Evolutionary conservation across 2,113 vertebrate species (phyloP), one percentile per base, ranked within the genome.

Genomic region (Limanda limanda): DNA sequence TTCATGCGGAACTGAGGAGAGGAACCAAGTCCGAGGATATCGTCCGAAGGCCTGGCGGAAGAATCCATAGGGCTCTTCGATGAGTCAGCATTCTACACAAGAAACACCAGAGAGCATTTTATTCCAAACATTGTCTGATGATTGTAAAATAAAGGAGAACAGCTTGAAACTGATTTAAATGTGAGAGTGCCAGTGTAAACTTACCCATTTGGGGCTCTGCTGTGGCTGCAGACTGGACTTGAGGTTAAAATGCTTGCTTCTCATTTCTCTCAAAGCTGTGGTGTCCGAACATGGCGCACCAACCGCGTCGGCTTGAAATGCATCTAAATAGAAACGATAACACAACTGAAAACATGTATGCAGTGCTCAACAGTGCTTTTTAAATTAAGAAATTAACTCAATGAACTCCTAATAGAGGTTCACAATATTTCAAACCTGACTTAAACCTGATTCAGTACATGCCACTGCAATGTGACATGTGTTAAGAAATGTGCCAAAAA

Each of bases 41-140:
- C 84, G 25, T 87, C 79, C 21, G 83, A 76, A 48, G 76, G 6
- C 65, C 60, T 35, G n/a, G 68, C 60, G 0, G 83, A 68, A 2
- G 80, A 54, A 31, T 81, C 55, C 52, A 56, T n/a, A 57, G 86
- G 73, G 9, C 63, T 85, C 2, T 2, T n/a, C 1, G 61, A 65
- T 81, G 84, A 91, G 21, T 78, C 78, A 70, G 56, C 12, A 20
- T 61, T 57, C 93, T 93, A 65, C 27, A 76, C 21, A 76, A 61
- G n/a, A 88, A 68, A 85, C 21, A 88, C 12, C 59, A 75, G 17
- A 59, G 66, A 67, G 11, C n/a, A 66, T 18, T 67, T 74, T 31
- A 68, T 51, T 56, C 7, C 4, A 61, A 25, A 59, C 27, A 45
- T 14, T 37, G 60, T 55, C 20, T 57, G 31, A n/a, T 21, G 2